Percentiles rank a stretch among this genome's conserved stretches.
phyloP scores from a whole-genome alignment of 2,113 vertebrate species.

The Cyprinodon brontotheroides region DNA sequence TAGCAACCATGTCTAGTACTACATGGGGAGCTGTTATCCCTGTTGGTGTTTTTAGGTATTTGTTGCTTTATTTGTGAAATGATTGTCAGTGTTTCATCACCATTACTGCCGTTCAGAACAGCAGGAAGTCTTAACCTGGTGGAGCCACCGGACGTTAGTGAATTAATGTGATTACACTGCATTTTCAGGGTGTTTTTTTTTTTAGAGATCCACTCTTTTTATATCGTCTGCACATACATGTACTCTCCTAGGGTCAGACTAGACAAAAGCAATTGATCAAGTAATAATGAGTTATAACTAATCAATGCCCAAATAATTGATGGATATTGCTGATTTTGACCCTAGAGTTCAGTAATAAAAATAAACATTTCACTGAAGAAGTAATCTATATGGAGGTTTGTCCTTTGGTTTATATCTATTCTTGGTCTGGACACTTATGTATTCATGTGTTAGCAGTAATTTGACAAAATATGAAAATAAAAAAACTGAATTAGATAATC shows the following conservation, averaged over 20 bases:
- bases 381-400: background rate
- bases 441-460: no score
- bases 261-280: constrained; percentile 66
- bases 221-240: constrained; percentile 52
- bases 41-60: constrained; percentile 8
- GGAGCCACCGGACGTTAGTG: background rate
- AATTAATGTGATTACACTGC: constrained; percentile 1
- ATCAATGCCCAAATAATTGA: constrained; percentile 27
- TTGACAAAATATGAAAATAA: background rate
- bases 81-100: background rate
- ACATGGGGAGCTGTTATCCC: constrained; percentile 27
- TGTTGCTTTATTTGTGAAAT: background rate
- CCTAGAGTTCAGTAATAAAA: background rate
- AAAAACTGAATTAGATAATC: background rate
- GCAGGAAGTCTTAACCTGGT: background rate
- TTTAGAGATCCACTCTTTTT: constrained; percentile 18
- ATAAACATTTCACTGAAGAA: constrained; percentile 6
- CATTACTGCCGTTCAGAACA: background rate
- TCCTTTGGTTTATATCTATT: background rate
- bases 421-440: no score
- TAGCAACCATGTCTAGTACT: constrained; percentile 58
- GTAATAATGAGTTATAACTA: constrained; percentile 43
- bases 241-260: constrained; percentile 43
- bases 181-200: constrained; percentile 26
- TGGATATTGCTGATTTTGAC: constrained; percentile 14